These are phyloP conservation scores for Chelonus insularis DNA, from an alignment of 1,140 invertebrate genomes.

Conservation along the genomic window DNA sequence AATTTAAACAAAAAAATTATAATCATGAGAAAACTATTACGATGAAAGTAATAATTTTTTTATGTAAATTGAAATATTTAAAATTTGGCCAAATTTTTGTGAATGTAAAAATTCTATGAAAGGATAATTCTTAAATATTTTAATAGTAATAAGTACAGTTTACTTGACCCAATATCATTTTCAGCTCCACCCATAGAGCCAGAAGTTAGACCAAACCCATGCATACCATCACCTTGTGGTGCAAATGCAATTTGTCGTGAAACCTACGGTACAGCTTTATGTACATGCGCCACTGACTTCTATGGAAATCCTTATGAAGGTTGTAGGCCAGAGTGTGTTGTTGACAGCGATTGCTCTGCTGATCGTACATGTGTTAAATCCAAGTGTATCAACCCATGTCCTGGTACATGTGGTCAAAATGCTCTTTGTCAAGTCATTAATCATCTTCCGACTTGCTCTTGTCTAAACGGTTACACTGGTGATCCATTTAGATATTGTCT, in stretches of 20 bases:
- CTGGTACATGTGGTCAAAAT: conserved; percentile 72
- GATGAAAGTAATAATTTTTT: too few relatives aligned
- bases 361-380: conserved; percentile 70
- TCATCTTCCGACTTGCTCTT: conserved; percentile 73
- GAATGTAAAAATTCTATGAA: too few relatives aligned
- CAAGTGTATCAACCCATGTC: conserved; percentile 75
- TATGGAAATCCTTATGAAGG: conserved; percentile 78
- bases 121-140: too few relatives aligned
- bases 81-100: too few relatives aligned
- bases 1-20: neutral
- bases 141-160: too few relatives aligned
- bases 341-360: conserved; percentile 71
- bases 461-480: conserved; percentile 69
- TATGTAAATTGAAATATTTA: too few relatives aligned
- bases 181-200: neutral
- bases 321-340: conserved; percentile 71
- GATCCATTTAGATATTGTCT: conserved; percentile 69
- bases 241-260: conserved; percentile 73
- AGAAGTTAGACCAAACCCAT: conserved; percentile 58
- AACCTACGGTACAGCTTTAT: conserved; percentile 68
- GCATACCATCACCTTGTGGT: conserved; percentile 73
- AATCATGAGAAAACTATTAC: too few relatives aligned
- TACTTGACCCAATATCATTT: neutral
- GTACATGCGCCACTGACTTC: conserved; percentile 71
- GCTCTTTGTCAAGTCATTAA: conserved; percentile 74